A percentile compares a stretch with the other conserved stretches of the same genome.
These are phyloP conservation scores for Yponomeuta plumbellus DNA, from an alignment of 2,888 invertebrate genomes.

Conservation along the genomic window DNA sequence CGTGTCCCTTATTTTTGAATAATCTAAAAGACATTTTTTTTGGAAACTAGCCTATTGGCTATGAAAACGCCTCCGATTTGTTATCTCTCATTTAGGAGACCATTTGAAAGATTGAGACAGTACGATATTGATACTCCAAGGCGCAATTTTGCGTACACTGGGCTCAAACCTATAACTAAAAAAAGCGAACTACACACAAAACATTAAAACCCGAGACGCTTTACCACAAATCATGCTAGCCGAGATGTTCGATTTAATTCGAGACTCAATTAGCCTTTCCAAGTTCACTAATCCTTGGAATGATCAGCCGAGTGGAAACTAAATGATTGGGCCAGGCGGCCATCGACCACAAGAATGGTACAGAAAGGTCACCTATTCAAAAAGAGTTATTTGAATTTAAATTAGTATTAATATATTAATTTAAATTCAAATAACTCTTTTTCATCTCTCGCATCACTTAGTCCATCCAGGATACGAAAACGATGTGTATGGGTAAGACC, in stretches of 20 bases:
- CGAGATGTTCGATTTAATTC: constrained; percentile 3
- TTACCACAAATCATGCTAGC: neutral
- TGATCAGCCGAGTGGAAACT: constrained; percentile 22
- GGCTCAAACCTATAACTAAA: neutral
- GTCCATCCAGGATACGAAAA: no score
- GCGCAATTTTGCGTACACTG: neutral
- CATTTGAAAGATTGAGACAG: neutral
- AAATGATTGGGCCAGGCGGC: constrained; percentile 24
- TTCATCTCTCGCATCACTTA: no score
- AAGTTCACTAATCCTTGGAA: constrained; percentile 10
- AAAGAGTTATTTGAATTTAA: neutral
- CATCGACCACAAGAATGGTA: neutral
- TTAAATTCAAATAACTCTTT: no score
- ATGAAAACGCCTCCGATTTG: neutral
- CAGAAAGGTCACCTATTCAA: neutral
- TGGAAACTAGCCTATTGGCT: neutral
- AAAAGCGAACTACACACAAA: neutral
- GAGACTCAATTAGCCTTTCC: neutral
- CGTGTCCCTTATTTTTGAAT: no score
- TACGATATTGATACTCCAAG: neutral
- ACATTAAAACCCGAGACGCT: neutral
- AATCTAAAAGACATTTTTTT: no score
- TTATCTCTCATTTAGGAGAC: neutral
- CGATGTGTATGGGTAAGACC: no score
- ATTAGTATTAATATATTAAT: no score